A percentile compares a stretch with the other conserved stretches of the same genome.
Evolutionary conservation across 2,797 vertebrate species (phyloP).

Genomic region (Cyclopterus lumpus): DNA sequence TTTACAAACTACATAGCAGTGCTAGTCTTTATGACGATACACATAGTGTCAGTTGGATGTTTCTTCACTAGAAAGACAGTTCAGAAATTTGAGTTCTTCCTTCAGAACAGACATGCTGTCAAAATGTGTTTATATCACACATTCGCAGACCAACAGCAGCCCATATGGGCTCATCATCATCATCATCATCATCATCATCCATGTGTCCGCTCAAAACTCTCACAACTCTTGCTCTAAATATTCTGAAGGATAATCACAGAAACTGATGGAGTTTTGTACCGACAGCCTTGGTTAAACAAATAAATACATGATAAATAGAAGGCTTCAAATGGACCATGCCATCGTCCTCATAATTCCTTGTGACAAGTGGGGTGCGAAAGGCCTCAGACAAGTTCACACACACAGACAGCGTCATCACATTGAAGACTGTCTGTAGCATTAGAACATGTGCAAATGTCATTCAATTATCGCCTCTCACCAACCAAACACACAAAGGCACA

Average conservation of each 20-base stretch:
- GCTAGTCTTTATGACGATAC: slow-evolving; percentile 5
- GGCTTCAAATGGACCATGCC: not conserved
- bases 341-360: not conserved
- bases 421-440: not conserved
- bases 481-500: not conserved
- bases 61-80: not conserved
- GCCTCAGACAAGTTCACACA: not conserved
- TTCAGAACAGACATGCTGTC: slow-evolving; percentile 27
- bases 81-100: not conserved
- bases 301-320: not conserved
- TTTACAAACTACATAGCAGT: not conserved
- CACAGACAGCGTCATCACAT: not conserved
- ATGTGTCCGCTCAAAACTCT: slow-evolving; percentile 33
- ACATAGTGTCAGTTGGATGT: slow-evolving; percentile 3
- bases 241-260: not conserved
- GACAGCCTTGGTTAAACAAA: not conserved
- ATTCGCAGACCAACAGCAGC: slow-evolving; percentile 23
- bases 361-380: not conserved
- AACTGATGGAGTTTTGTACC: not conserved
- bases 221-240: not conserved
- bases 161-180: slow-evolving; percentile 6
- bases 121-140: slow-evolving; percentile 14
- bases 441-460: slow-evolving; percentile 12
- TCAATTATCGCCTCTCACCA: slow-evolving; percentile 7
- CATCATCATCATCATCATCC: not conserved